A percentile compares a stretch with the other conserved stretches of the same genome.
phyloP scores from a whole-genome alignment of 2,113 vertebrate species.

The Calonectris borealis region DNA sequence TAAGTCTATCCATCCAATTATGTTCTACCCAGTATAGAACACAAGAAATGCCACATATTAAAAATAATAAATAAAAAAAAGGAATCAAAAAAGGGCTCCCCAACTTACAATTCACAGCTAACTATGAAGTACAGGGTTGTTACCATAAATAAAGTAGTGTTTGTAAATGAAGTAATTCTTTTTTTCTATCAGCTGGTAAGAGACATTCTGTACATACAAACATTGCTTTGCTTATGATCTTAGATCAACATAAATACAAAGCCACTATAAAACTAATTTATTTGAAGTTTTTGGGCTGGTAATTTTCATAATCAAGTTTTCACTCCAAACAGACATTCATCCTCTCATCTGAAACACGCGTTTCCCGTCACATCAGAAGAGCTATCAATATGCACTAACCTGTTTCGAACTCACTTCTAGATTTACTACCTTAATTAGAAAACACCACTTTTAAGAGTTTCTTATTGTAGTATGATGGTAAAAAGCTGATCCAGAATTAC shows the following conservation, averaged over 20 bases:
- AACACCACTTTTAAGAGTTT: not conserved
- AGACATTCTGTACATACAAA: not conserved
- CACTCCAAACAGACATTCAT: not conserved
- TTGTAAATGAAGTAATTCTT: not conserved
- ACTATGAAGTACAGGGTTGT: not conserved
- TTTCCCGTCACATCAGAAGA: not conserved
- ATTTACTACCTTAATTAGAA: not conserved
- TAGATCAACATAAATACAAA: not conserved
- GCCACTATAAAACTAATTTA: not conserved
- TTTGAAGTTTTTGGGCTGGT: not conserved
- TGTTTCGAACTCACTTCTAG: not conserved
- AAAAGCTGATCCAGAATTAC: not conserved
- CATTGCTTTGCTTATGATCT: not conserved
- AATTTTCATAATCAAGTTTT: not conserved
- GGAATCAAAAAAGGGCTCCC: not conserved
- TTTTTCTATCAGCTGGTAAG: not conserved
- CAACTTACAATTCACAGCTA: not conserved
- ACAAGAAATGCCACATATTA: not conserved
- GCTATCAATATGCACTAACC: not conserved
- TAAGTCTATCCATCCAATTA: not conserved
- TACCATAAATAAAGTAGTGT: not conserved
- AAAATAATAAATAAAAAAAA: not conserved
- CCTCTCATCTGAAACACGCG: not conserved
- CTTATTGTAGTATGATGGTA: accelerated
- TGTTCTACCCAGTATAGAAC: not conserved